A percentile compares a stretch with the other conserved stretches of the same genome.
Evolutionary conservation across 2,113 vertebrate species (phyloP).

Genomic region (Prunella fulvescens): DNA sequence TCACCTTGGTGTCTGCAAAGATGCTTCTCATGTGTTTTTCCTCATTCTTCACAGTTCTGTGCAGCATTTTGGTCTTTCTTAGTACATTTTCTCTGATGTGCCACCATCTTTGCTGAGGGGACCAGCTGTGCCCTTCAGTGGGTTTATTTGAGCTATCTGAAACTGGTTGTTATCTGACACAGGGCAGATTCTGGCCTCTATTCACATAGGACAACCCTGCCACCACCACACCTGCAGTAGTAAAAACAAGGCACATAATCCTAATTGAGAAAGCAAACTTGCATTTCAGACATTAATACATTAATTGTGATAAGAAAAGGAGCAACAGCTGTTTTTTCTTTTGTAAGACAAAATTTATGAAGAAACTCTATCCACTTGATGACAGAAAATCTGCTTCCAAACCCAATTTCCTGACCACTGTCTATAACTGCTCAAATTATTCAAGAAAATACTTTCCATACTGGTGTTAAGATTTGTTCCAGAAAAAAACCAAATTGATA

Average conservation of each 20-base stretch:
- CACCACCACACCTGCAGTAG: rapidly evolving
- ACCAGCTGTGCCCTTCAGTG: not conserved
- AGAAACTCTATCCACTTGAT: not conserved
- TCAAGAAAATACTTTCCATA: not conserved
- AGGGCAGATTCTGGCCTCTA: not conserved
- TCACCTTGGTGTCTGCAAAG: not conserved
- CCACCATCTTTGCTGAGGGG: not conserved
- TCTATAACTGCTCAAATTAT: not conserved
- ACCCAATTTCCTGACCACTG: not conserved
- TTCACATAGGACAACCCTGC: not conserved
- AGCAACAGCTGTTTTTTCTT: not conserved
- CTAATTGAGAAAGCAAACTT: not conserved
- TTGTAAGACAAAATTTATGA: not conserved
- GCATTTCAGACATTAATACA: not conserved
- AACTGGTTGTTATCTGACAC: not conserved
- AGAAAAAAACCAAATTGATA: not conserved
- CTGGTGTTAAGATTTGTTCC: not conserved
- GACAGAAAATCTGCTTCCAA: not conserved
- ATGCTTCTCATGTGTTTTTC: not conserved
- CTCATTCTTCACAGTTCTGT: not conserved
- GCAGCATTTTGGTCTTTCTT: not conserved
- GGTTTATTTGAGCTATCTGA: not conserved
- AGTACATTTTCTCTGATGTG: not conserved
- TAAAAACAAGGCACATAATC: not conserved
- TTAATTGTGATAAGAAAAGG: not conserved